A percentile compares a stretch with the other conserved stretches of the same genome.
Evolutionary conservation across 2,888 invertebrate genomes (phyloP).

Genomic region (Trichopoda pennipes): DNA sequence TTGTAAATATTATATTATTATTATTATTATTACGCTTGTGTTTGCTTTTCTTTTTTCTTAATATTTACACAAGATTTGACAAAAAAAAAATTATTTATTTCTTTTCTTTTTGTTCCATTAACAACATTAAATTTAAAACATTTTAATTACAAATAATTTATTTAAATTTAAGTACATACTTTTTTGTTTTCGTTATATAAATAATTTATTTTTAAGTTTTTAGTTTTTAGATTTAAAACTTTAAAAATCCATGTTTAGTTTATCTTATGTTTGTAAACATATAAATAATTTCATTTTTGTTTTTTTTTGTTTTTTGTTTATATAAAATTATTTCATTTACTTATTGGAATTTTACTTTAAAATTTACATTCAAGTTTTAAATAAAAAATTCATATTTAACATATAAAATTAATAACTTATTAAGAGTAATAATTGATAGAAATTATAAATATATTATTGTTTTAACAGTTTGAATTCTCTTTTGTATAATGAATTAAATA

Average conservation of each 20-base stretch:
- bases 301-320: slow-evolving; percentile 3
- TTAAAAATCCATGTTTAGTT: slow-evolving; percentile 3
- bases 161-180: slow-evolving; percentile 17
- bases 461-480: not conserved
- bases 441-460: not conserved
- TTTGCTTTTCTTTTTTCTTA: not conserved
- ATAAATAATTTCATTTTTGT: slow-evolving; percentile 11
- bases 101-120: slow-evolving; percentile 40
- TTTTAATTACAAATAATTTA: slow-evolving; percentile 47
- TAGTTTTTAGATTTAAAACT: slow-evolving; percentile 36
- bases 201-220: not conserved
- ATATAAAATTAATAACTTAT: slow-evolving; percentile 35
- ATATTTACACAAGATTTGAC: slow-evolving; percentile 46
- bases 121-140: slow-evolving; percentile 52
- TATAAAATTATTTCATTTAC: slow-evolving; percentile 9
- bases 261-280: not conserved
- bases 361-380: slow-evolving; percentile 36
- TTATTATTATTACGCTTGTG: slow-evolving; percentile 2
- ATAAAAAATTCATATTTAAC: slow-evolving; percentile 19
- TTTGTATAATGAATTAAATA: not conserved
- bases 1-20: slow-evolving; percentile 46
- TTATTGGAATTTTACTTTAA: slow-evolving; percentile 57
- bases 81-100: slow-evolving; percentile 18
- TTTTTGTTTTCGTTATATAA: not conserved
- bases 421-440: not conserved